A percentile compares a stretch with the other conserved stretches of the same genome.
Conservation (phyloP, 2,888 invertebrate genomes). For the Liodrosophila aerea region DNA sequence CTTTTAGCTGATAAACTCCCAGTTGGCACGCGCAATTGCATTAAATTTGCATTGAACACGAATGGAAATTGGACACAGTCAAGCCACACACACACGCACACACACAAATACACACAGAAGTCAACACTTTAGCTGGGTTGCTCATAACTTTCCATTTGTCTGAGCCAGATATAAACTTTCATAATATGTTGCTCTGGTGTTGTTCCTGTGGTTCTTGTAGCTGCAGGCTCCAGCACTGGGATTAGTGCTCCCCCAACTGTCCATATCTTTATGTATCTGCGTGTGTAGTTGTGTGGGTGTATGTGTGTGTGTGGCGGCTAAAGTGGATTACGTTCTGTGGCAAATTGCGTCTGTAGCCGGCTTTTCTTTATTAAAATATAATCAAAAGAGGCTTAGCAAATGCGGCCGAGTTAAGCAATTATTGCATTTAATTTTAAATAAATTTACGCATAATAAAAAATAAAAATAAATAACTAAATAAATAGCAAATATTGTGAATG, state of each 20-base stretch:
- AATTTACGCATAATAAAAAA: too few relatives aligned
- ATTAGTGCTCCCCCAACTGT: conserved; percentile 5
- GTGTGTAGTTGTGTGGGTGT: conserved; percentile 5
- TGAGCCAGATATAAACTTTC: conserved; percentile 50
- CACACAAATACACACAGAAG: too few relatives aligned
- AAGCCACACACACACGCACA: background rate
- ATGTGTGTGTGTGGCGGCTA: conserved; percentile 14
- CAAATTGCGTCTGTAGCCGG: conserved; percentile 36
- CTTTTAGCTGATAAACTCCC: conserved; percentile 13
- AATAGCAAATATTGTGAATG: too few relatives aligned
- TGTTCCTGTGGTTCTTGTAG: background rate
- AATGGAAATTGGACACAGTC: conserved; percentile 21
- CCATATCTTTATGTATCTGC: background rate
- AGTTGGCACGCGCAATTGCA: conserved; percentile 43
- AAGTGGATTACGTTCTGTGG: conserved; percentile 60
- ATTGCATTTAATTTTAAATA: too few relatives aligned
- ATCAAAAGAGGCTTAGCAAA: background rate
- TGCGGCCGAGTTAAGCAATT: too few relatives aligned
- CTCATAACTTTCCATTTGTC: conserved; percentile 57
- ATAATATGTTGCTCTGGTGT: conserved; percentile 39
- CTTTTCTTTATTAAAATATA: conserved; percentile 8
- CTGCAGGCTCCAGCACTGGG: conserved; percentile 33
- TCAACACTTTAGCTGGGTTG: background rate
- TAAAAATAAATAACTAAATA: too few relatives aligned
- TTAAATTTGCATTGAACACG: conserved; percentile 64